Evolutionary conservation across 1,140 invertebrate genomes (phyloP).

Genomic region (Ptiloglossa arizonensis): DNA sequence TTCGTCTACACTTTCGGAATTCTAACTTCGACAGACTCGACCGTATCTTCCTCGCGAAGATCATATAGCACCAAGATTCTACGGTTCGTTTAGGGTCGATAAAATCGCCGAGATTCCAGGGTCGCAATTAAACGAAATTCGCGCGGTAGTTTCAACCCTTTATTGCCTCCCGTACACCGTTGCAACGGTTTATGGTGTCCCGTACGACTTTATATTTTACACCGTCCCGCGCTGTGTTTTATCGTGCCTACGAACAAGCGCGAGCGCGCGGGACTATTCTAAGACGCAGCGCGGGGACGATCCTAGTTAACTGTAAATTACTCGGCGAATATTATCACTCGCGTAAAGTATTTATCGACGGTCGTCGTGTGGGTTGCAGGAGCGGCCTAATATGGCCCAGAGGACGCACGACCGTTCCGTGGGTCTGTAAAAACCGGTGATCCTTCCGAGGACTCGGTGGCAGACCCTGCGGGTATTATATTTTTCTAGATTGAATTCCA

Average conservation of each 20-base stretch:
- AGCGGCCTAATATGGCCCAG: not conserved
- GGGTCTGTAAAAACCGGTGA: constrained; percentile 14
- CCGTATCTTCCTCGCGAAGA: constrained; percentile 7
- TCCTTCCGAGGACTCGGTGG: not conserved
- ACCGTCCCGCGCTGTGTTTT: no score
- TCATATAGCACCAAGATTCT: constrained; percentile 4
- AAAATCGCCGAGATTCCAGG: constrained; percentile 55
- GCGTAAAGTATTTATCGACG: constrained; percentile 52
- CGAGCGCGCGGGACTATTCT: no score
- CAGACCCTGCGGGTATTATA: not conserved
- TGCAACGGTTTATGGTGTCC: constrained; percentile 68
- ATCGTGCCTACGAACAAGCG: no score
- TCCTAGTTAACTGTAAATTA: constrained; percentile 48
- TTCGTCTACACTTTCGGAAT: no score
- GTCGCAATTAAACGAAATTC: constrained; percentile 51
- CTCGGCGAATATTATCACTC: constrained; percentile 52
- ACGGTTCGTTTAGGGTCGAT: constrained; percentile 57
- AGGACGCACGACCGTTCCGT: not conserved
- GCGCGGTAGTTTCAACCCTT: constrained; percentile 50
- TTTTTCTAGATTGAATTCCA: not conserved
- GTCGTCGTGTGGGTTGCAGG: constrained; percentile 34
- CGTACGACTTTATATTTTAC: constrained; percentile 8
- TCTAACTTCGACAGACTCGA: no score
- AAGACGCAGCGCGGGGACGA: no score
- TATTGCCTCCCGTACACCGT: constrained; percentile 48